Percentiles rank a stretch among this genome's conserved stretches.
phyloP scores from a whole-genome alignment of 2,888 invertebrate species.

The Oxystoma pomonae region DNA sequence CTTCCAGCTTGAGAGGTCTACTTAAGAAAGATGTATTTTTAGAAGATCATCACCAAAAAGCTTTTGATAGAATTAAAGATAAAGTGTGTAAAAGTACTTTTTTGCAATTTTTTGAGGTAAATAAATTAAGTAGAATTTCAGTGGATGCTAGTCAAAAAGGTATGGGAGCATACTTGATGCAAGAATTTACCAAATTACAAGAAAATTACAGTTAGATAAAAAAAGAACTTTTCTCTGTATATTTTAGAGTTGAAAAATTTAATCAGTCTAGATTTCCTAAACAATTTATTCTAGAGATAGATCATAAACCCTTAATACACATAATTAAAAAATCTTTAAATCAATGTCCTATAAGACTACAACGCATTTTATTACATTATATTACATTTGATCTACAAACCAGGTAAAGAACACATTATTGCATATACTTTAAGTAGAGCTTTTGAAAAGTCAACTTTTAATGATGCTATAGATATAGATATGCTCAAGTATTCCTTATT shows the following conservation, averaged over 20 bases:
- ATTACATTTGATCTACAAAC: conserved; percentile 18
- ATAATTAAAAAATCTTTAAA: conserved; percentile 28
- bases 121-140: conserved; percentile 22
- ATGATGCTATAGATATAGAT: background rate
- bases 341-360: conserved; percentile 24
- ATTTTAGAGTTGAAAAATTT: conserved; percentile 26
- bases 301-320: conserved; percentile 31
- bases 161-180: conserved; percentile 30
- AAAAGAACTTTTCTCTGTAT: background rate
- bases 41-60: conserved; percentile 7
- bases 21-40: conserved; percentile 20
- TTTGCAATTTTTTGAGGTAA: conserved; percentile 25
- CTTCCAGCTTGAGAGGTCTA: conserved; percentile 20
- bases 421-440: conserved; percentile 13
- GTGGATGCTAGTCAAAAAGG: conserved; percentile 31
- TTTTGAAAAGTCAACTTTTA: conserved; percentile 3
- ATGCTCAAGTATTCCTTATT: too few species aligned
- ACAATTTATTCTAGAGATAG: conserved; percentile 30
- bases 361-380: conserved; percentile 21
- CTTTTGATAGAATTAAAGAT: conserved; percentile 18
- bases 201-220: conserved; percentile 1
- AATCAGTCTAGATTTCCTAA: conserved; percentile 29
- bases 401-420: conserved; percentile 20
- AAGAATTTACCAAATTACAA: conserved; percentile 31
- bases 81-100: conserved; percentile 12